These are phyloP conservation scores for Orthonychiurus folsomi DNA, from an alignment of 2,888 invertebrate species.

Conservation along the genomic window DNA sequence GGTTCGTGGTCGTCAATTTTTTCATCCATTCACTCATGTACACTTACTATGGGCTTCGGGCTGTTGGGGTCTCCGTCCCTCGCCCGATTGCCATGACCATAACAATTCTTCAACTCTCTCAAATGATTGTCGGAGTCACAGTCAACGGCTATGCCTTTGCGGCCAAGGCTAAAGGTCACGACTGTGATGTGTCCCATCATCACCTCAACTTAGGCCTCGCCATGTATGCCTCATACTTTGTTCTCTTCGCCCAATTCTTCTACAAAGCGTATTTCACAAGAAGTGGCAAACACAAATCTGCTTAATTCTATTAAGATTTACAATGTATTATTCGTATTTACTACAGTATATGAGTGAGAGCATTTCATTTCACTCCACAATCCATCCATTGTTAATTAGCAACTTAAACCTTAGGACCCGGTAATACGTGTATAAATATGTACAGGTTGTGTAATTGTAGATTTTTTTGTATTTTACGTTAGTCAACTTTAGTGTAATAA, in stretches of 20 bases:
- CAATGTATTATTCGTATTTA: too few relatives aligned
- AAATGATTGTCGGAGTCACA: slow-evolving; percentile 82
- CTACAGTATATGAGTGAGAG: too few relatives aligned
- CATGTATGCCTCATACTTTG: slow-evolving; percentile 91
- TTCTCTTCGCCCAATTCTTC: slow-evolving; percentile 87
- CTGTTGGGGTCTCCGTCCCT: slow-evolving; percentile 72
- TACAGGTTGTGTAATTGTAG: too few relatives aligned
- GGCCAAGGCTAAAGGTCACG: slow-evolving; percentile 49
- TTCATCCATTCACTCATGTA: slow-evolving; percentile 88
- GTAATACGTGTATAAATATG: too few relatives aligned
- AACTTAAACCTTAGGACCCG: too few relatives aligned
- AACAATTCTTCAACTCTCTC: slow-evolving; percentile 77
- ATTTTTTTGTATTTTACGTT: too few relatives aligned
- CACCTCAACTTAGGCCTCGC: slow-evolving; percentile 78
- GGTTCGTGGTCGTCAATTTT: slow-evolving; percentile 94
- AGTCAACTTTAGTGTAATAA: too few relatives aligned
- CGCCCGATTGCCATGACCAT: slow-evolving; percentile 79
- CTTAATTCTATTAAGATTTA: too few relatives aligned
- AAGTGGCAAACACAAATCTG: background rate
- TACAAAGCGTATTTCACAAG: slow-evolving; percentile 67
- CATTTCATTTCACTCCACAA: too few relatives aligned
- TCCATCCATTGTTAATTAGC: too few relatives aligned
- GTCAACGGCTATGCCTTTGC: slow-evolving; percentile 84
- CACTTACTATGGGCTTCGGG: slow-evolving; percentile 67
- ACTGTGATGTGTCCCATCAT: slow-evolving; percentile 73